A percentile compares a stretch with the other conserved stretches of the same genome.
Conservation (phyloP, 30 jellyfish, hydroid and myxozoan genomes). For the Aurelia aurita complex sp. Pacific region DNA sequence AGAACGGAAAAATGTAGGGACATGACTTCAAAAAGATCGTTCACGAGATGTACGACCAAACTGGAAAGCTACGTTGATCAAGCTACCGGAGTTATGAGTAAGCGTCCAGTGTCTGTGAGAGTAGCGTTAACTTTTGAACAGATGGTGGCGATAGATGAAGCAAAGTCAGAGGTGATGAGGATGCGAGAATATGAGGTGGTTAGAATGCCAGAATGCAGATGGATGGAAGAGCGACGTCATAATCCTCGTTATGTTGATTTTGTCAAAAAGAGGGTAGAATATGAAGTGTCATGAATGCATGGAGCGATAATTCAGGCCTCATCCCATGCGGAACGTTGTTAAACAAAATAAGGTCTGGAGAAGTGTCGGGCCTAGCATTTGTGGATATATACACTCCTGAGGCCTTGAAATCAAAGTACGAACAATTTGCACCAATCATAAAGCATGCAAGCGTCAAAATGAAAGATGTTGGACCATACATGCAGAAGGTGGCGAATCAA, state of each 20-base stretch:
- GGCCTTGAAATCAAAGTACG: neutral
- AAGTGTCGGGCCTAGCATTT: neutral
- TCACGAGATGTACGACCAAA: neutral
- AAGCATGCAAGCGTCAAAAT: constrained; percentile 16
- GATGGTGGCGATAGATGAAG: no score
- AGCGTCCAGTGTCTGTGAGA: no score
- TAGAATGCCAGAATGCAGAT: neutral
- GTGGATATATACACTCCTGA: neutral
- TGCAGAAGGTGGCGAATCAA: neutral
- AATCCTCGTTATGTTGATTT: no score
- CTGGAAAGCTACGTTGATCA: neutral
- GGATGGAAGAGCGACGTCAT: no score
- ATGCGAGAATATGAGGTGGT: neutral
- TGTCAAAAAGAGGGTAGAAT: neutral
- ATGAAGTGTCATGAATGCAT: neutral
- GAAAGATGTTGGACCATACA: constrained; percentile 10
- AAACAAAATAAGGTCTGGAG: neutral
- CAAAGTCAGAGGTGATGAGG: neutral
- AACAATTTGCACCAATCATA: constrained; percentile 31
- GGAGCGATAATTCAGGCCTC: neutral
- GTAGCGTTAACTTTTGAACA: no score
- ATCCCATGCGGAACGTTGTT: neutral
- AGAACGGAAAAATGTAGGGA: neutral
- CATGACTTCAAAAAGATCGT: no score
- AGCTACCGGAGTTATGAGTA: no score